A percentile compares a stretch with the other conserved stretches of the same genome.
phyloP scores from a whole-genome alignment of 2,888 invertebrate genomes.

The Sussaba pulchella region DNA sequence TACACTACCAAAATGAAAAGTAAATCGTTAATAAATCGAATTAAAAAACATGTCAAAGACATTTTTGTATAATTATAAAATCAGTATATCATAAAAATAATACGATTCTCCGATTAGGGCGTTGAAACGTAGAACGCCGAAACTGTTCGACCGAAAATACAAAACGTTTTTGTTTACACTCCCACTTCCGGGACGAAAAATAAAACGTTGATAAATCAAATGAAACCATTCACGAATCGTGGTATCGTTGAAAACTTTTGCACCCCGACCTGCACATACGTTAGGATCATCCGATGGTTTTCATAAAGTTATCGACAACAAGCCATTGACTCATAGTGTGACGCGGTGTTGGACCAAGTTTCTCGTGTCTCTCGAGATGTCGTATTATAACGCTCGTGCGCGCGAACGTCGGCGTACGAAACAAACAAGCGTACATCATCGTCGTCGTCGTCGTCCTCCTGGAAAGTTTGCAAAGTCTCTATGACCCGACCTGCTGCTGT shows the following conservation, averaged over 20 bases:
- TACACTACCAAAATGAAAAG: too few species aligned
- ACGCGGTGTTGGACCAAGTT: slow-evolving; percentile 54
- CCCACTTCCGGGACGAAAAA: neutral
- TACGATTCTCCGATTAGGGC: too few species aligned
- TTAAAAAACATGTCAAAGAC: too few species aligned
- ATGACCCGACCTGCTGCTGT: slow-evolving; percentile 36
- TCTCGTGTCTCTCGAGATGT: slow-evolving; percentile 44
- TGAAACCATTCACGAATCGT: neutral
- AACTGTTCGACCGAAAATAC: too few species aligned
- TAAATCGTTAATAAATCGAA: too few species aligned
- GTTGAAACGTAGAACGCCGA: too few species aligned
- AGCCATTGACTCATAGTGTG: slow-evolving; percentile 48
- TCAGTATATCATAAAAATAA: too few species aligned
- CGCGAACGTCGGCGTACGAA: slow-evolving; percentile 14
- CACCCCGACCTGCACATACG: neutral
- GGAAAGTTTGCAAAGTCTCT: slow-evolving; percentile 61
- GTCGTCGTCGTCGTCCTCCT: slow-evolving; percentile 16
- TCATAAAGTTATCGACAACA: slow-evolving; percentile 54
- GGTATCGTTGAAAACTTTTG: slow-evolving; percentile 5
- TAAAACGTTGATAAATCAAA: neutral
- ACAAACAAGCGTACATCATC: slow-evolving; percentile 55
- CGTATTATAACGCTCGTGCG: slow-evolving; percentile 27
- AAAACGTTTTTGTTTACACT: too few species aligned
- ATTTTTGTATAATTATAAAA: too few species aligned
- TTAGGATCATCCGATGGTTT: neutral